Evolutionary conservation across 2,888 invertebrate species (phyloP).

Genomic region (Lochmaea crataegi): DNA sequence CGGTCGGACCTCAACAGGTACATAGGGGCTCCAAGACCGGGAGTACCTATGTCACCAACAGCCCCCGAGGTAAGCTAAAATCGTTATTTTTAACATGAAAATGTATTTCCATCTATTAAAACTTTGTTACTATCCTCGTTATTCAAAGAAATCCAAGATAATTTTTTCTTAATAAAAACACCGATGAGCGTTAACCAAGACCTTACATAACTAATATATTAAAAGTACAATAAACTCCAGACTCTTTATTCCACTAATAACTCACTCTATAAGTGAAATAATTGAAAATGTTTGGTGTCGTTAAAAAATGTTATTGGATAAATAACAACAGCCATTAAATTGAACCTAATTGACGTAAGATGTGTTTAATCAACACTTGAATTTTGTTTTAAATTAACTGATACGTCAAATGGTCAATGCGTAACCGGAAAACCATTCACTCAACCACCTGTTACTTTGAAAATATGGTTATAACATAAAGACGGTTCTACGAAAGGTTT

Average conservation of each 20-base stretch:
- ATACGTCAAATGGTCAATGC: constrained; percentile 8
- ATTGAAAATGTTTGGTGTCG: background rate
- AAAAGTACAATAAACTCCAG: background rate
- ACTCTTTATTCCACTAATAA: background rate
- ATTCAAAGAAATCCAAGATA: too few relatives aligned
- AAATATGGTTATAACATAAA: background rate
- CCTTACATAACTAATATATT: too few relatives aligned
- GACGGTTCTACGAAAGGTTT: too few relatives aligned
- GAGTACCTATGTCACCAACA: constrained; percentile 71
- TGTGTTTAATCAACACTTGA: constrained; percentile 17
- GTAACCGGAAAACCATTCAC: constrained; percentile 9
- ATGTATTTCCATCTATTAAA: background rate
- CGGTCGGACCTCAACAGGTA: constrained; percentile 76
- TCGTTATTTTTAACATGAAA: background rate
- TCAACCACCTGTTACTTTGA: constrained; percentile 24
- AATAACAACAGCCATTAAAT: constrained; percentile 2
- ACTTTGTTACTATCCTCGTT: too few relatives aligned
- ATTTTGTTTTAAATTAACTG: constrained; percentile 3
- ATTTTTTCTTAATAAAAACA: too few relatives aligned
- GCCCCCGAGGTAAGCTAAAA: constrained; percentile 70
- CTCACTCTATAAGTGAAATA: background rate
- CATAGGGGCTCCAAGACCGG: constrained; percentile 69
- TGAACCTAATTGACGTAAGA: background rate
- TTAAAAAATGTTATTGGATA: background rate
- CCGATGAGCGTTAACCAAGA: too few relatives aligned